phyloP scores from a whole-genome alignment of 2,888 invertebrate species.

The Pasiphila rectangulata region DNA sequence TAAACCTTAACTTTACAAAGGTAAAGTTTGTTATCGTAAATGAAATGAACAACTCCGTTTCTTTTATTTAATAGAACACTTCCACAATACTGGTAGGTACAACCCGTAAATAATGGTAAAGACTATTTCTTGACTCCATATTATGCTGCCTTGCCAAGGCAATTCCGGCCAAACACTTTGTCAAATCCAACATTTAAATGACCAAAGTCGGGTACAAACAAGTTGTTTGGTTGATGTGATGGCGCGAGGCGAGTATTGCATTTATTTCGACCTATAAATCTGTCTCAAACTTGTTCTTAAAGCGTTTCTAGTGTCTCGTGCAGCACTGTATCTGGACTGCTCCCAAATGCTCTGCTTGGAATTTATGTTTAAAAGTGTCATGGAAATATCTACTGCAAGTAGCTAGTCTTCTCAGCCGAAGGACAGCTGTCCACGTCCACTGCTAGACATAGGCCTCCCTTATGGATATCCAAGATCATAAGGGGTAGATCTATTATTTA shows the following conservation, averaged over 20 bases:
- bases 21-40: too few relatives aligned
- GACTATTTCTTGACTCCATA: constrained; percentile 43
- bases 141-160: constrained; percentile 46
- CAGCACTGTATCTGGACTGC: constrained; percentile 31
- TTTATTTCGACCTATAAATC: constrained; percentile 72
- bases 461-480: too few relatives aligned
- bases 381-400: too few relatives aligned
- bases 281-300: constrained; percentile 75
- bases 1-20: too few relatives aligned
- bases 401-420: too few relatives aligned
- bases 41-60: too few relatives aligned
- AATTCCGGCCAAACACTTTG: constrained; percentile 63
- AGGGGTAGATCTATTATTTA: too few relatives aligned
- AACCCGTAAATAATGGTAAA: too few relatives aligned
- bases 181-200: constrained; percentile 75
- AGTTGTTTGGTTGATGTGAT: constrained; percentile 67
- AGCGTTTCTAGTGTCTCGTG: constrained; percentile 67
- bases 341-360: constrained; percentile 4
- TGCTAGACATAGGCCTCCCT: too few relatives aligned
- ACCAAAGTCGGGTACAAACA: constrained; percentile 69
- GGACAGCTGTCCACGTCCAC: too few relatives aligned
- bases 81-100: too few relatives aligned
- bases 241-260: constrained; percentile 57
- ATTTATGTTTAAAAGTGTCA: neutral
- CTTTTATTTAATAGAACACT: too few relatives aligned